Base-by-base conservation (phyloP, 2,797 vertebrate genomes). In the Hipposideros larvatus region DNA sequence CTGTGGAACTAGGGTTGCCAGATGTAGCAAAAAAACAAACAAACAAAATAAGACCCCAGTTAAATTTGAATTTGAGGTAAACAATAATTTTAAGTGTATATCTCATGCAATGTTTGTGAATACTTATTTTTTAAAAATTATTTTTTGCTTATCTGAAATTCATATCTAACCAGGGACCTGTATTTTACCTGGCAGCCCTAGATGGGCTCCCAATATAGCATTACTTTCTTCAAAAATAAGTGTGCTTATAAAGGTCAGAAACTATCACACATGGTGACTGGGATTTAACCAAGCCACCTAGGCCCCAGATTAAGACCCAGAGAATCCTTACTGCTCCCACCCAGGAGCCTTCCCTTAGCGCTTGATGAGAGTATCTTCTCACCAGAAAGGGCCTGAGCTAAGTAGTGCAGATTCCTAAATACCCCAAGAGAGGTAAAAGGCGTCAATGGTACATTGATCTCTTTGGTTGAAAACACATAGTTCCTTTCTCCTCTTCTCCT, bases 71-170 rank as follows among this genome's bases (percentile, higher is more conserved):
- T 43, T 91, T 90, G 61, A 94, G 37, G 41, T 78, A 53, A 92
- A 82, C 48, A 65, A 61, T 61, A 51, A 53, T 16, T 94, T 73
- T 66, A 34, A 90, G 43, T 24, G 28, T 55, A 48, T 5, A 11
- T 71, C 63, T 26, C 24, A 24, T 66, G 31, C 0, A 51, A 28
- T 85, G 87, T 80, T 37, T 94, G 34, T 24, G 7, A 90, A 80
- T 61, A 87, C 3, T 75, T 91, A 57, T 59, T 46, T 68, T 68
- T 63, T 21, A 94, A 95, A 90, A 93, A 66, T 43, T 57, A 61
- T 46, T 83, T 77, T 22, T 66, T 91, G 66, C 48, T 95, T 87
- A 88, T 75, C 65, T 94, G 65, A 48, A 95, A 95, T 91, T 90
- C 78, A 90, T 1, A 95, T 66, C 84, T 43, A 94, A 84, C 22